Evolutionary conservation across 2,888 invertebrate species (phyloP).

Genomic region (Cotesia congregata): DNA sequence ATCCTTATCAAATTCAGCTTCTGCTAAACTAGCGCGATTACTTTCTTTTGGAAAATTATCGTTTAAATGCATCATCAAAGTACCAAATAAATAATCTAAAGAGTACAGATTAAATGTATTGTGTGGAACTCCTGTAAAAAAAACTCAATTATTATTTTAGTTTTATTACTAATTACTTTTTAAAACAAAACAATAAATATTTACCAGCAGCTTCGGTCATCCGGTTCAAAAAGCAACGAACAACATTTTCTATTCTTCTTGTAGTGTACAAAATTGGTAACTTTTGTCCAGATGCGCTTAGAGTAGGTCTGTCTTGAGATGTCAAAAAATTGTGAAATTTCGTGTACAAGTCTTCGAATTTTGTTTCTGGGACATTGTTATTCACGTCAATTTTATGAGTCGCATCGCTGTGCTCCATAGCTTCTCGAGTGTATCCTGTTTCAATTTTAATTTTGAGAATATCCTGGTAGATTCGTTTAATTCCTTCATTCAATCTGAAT

Average conservation of each 20-base stretch:
- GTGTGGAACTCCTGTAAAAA: conserved; percentile 49
- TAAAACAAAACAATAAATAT: conserved; percentile 19
- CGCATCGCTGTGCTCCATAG: conserved; percentile 66
- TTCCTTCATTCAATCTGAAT: conserved; percentile 71
- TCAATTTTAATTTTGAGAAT: conserved; percentile 68
- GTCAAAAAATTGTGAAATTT: conserved; percentile 68
- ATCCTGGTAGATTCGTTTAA: conserved; percentile 61
- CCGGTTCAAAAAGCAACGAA: conserved; percentile 50
- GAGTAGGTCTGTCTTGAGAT: conserved; percentile 45
- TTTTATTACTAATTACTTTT: background rate
- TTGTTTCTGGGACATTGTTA: conserved; percentile 55
- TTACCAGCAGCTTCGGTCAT: conserved; percentile 51
- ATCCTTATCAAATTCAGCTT: conserved; percentile 67
- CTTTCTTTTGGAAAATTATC: conserved; percentile 30
- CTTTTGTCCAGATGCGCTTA: conserved; percentile 21
- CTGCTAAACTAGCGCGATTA: conserved; percentile 53
- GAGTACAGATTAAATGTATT: conserved; percentile 42
- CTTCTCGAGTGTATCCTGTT: conserved; percentile 70
- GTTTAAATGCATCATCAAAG: conserved; percentile 14
- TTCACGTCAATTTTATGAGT: conserved; percentile 72
- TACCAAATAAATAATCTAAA: conserved; percentile 40
- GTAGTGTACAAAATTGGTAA: conserved; percentile 70
- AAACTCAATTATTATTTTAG: conserved; percentile 4
- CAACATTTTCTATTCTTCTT: conserved; percentile 38
- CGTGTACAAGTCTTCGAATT: conserved; percentile 65